A percentile compares a stretch with the other conserved stretches of the same genome.
These are phyloP conservation scores for Stomatorhinus walkeri DNA, from an alignment of 2,797 vertebrate species.

Conservation along the genomic window DNA sequence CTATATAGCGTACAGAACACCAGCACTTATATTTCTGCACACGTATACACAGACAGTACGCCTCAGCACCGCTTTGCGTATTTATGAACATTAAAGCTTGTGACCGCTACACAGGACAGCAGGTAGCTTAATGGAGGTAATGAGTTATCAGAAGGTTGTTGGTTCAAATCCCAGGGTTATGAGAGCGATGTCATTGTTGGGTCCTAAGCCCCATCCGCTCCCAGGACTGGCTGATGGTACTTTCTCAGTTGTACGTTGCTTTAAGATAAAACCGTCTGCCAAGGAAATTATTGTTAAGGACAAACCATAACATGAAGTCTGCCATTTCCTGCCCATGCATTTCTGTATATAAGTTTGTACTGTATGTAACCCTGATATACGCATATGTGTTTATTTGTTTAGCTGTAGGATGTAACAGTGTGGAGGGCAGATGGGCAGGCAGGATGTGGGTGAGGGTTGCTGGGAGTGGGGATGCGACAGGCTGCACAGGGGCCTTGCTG, in stretches of 20 bases:
- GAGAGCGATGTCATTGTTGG: not conserved
- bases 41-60: not conserved
- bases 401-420: not conserved
- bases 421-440: not conserved
- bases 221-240: not conserved
- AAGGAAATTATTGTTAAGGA: not conserved
- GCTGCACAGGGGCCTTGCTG: not conserved
- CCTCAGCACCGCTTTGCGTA: not conserved
- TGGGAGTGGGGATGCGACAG: not conserved
- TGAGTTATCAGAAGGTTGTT: not conserved
- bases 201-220: not conserved
- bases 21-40: not conserved
- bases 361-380: not conserved
- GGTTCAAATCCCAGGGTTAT: not conserved
- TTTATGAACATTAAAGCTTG: not conserved
- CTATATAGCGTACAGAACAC: not conserved
- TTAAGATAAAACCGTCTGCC: not conserved
- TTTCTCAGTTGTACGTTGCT: not conserved
- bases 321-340: not conserved
- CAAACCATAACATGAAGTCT: not conserved
- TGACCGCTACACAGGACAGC: not conserved
- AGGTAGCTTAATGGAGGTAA: not conserved
- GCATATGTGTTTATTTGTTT: not conserved
- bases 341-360: not conserved
- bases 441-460: not conserved